Base-by-base conservation (phyloP, 2,113 vertebrate genomes). In the Globicephala melas region DNA sequence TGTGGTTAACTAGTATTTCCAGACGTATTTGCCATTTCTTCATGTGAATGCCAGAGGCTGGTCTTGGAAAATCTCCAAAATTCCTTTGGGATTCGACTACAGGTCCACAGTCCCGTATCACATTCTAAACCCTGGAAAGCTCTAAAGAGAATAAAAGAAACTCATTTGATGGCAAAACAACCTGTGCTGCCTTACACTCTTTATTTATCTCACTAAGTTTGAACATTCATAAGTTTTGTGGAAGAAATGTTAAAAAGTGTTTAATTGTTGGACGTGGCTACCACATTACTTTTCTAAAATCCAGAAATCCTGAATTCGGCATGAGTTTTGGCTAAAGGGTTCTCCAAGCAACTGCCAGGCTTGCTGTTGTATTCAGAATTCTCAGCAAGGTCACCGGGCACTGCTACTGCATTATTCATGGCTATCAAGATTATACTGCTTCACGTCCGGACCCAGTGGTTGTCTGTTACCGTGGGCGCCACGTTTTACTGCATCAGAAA, bases 51-150 rank as follows among this genome's bases (percentile, higher is more conserved):
- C 36, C 47, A 91, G 2, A 68, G 38, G 33, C 26, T 6, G 73
- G 76, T 79, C 47, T 94, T 94, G 63, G 67, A 71, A 83, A 38
- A 44, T 96, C 86, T 82, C 91, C 60, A 87, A 83, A 88, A 90
- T 93, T 89, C 55, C 33, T 95, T 62, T 80, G 31, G 50, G 53
- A 53, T 94, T 92, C 25, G 41, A 58, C n/a, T 68, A 74, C 6
- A 87, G 53, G n/a, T 70, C 36, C 36, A 23, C 5, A 55, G 31
- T 89, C 36, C 77, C 79, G 90, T 58, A 55, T n/a, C 60, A 63
- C 4, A 73, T 44, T 70, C 1, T 33, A 70, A 90, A 76, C 82
- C 31, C 60, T 26, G 89, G 31, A 85, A 90, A 77, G 15, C 41
- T 67, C 71, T 76, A n/a, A 71, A 91, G 91, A 82, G 76, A 81